Percentiles rank a stretch among this genome's conserved stretches.
Evolutionary conservation across 2,888 invertebrate genomes (phyloP).

Genomic region (Limnephilus auricula): DNA sequence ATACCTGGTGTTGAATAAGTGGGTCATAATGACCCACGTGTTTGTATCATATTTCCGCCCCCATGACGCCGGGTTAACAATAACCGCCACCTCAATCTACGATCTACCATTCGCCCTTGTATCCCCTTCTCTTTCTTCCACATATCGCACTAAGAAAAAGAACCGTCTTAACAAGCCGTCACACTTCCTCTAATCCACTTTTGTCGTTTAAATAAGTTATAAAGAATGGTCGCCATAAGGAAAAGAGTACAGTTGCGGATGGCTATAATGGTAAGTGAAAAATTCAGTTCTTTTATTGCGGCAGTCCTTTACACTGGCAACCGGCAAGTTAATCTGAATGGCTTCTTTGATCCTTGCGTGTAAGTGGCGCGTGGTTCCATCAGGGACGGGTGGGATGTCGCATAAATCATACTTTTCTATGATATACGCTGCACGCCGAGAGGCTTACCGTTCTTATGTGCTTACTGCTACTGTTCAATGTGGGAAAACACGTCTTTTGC

Average conservation of each 20-base stretch:
- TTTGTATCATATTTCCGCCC: too few species aligned
- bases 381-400: not conserved
- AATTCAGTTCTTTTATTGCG: slow-evolving; percentile 60
- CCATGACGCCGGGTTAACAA: too few species aligned
- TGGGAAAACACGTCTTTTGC: not conserved
- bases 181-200: not conserved
- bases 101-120: not conserved
- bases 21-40: too few species aligned
- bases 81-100: too few species aligned
- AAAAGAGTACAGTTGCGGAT: slow-evolving; percentile 19
- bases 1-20: too few species aligned
- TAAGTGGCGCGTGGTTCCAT: not conserved
- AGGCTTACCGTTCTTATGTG: not conserved
- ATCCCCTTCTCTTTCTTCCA: not conserved
- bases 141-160: not conserved
- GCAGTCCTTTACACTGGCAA: slow-evolving; percentile 5
- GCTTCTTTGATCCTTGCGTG: not conserved
- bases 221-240: slow-evolving; percentile 23
- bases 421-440: not conserved
- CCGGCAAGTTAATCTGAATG: slow-evolving; percentile 18
- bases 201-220: slow-evolving; percentile 2
- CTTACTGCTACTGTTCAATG: not conserved
- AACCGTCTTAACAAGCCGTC: not conserved
- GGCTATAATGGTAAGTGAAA: slow-evolving; percentile 61
- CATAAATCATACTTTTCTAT: slow-evolving; percentile 19